Evolutionary conservation across 2,888 invertebrate genomes (phyloP).

Genomic region (Podabrus alpinus): DNA sequence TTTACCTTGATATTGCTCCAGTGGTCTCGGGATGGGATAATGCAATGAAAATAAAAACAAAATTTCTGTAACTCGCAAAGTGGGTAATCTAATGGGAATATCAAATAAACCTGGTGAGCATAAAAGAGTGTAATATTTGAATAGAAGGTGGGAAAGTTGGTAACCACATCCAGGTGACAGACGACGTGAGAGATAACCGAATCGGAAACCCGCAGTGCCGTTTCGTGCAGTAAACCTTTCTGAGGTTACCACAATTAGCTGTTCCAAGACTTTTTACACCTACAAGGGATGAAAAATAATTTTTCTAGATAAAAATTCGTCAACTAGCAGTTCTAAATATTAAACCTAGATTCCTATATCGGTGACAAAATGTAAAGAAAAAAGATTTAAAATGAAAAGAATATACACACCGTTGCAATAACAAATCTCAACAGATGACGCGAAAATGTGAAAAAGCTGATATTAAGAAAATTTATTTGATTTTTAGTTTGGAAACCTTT

Average conservation of each 20-base stretch:
- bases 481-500: constrained; percentile 7
- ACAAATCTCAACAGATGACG: constrained; percentile 12
- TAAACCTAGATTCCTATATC: background rate
- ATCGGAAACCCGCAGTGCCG: constrained; percentile 16
- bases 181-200: constrained; percentile 21
- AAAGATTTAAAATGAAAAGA: constrained; percentile 4
- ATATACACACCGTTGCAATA: constrained; percentile 6
- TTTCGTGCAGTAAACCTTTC: background rate
- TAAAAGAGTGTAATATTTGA: constrained; percentile 15
- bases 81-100: background rate
- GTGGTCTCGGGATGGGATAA: constrained; percentile 2
- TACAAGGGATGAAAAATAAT: background rate
- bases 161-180: constrained; percentile 26
- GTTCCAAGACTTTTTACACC: background rate
- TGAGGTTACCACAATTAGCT: background rate
- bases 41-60: background rate
- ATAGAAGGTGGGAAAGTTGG: constrained; percentile 20
- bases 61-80: background rate
- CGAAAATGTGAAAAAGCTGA: constrained; percentile 9
- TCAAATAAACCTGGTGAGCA: background rate
- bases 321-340: too few species aligned
- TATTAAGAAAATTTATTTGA: constrained; percentile 11
- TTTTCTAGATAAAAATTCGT: background rate
- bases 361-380: background rate
- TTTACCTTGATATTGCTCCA: constrained; percentile 11